Evolutionary conservation across 2,888 invertebrate genomes (phyloP), one percentile per base, ranked within the genome.

Genomic region (Hyppa rectilinea): DNA sequence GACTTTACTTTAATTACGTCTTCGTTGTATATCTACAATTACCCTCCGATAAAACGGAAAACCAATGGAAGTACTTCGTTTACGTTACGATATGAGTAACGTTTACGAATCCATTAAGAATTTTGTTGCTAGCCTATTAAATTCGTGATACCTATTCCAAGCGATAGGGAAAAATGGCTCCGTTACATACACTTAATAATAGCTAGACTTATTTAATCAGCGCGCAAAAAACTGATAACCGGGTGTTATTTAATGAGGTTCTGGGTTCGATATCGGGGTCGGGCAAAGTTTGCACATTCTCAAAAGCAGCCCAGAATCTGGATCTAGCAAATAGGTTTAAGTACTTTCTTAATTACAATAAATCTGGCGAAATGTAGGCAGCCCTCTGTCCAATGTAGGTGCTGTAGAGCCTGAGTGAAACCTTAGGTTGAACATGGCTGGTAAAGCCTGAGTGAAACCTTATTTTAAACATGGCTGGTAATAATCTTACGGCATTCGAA

Each of bases 1-100:
- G n/a, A n/a, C n/a, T n/a, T n/a, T n/a, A n/a, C n/a, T n/a, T n/a
- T n/a, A n/a, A n/a, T n/a, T n/a, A n/a, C n/a, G n/a, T n/a, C n/a
- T n/a, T n/a, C n/a, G n/a, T n/a, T n/a, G n/a, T n/a, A n/a, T n/a
- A n/a, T n/a, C n/a, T n/a, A n/a, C n/a, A n/a, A n/a, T n/a, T n/a
- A n/a, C n/a, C n/a, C 12, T 60, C 26, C 20, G 14, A 65, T 55
- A 75, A 45, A 59, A 71, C 29, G 29, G 2, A 38, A 73, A 71
- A 38, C 29, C 12, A 38, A 45, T 65, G 29, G 65, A 47, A 70
- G 40, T n/a, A n/a, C n/a, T n/a, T n/a, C 4, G 14, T 23, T 23
- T 20, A 50, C 26, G n/a, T 20, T 23, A 36, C n/a, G 73, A 43
- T 70, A 62, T 17, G 34, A n/a, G 26, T 43, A n/a, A 40, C 34